phyloP scores from a whole-genome alignment of 2,797 vertebrate genomes.

The Perodicticus potto region DNA sequence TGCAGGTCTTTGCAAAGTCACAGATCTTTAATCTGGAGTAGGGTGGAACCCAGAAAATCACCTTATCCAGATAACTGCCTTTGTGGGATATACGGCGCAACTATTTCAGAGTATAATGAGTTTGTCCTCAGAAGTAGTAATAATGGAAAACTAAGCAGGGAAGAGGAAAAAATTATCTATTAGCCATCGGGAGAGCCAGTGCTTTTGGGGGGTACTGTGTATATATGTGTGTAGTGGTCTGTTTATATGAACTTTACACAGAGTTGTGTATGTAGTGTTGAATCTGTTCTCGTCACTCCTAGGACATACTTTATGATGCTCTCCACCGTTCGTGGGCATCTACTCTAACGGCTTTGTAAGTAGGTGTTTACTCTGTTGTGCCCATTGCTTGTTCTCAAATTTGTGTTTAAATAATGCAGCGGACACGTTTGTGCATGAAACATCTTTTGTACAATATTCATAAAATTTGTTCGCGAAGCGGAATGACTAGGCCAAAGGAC shows the following conservation, averaged over 20 bases:
- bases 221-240: not conserved
- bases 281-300: slow-evolving; percentile 2
- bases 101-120: not conserved
- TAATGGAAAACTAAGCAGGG: not conserved
- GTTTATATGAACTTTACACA: not conserved
- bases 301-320: not conserved
- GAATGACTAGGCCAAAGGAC: not conserved
- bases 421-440: not conserved
- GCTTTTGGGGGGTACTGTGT: not conserved
- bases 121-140: slow-evolving; percentile 5
- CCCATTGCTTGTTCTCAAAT: not conserved
- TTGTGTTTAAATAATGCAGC: not conserved
- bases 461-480: not conserved
- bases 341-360: not conserved
- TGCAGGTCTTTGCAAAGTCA: not conserved
- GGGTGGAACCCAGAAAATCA: not conserved
- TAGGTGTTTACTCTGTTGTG: not conserved
- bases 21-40: not conserved
- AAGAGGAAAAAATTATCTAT: not conserved
- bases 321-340: not conserved
- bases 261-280: not conserved
- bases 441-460: not conserved
- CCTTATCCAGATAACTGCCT: not conserved
- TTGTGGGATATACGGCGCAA: not conserved
- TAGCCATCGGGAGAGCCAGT: not conserved